A percentile compares a stretch with the other conserved stretches of the same genome.
These are phyloP conservation scores for Meteorus cinctellus DNA, from an alignment of 2,888 invertebrate genomes.

Conservation along the genomic window DNA sequence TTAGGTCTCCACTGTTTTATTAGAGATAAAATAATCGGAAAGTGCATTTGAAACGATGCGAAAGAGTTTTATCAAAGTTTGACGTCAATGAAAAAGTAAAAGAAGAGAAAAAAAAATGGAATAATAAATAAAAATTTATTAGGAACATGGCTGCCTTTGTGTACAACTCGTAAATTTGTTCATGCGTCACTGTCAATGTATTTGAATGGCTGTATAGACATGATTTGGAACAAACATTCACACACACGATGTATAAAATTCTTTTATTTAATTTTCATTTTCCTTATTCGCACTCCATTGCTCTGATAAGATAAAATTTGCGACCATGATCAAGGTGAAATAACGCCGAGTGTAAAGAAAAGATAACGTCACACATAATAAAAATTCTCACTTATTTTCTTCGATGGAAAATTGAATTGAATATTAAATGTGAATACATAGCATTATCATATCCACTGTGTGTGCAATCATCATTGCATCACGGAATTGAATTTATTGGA, in stretches of 20 bases:
- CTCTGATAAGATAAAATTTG: constrained; percentile 6
- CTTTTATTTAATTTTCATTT: neutral
- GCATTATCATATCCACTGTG: neutral
- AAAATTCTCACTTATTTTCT: neutral
- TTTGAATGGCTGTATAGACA: neutral
- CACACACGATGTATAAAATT: neutral
- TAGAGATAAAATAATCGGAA: constrained; percentile 13
- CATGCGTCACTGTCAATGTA: neutral
- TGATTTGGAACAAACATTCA: neutral
- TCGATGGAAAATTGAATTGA: neutral
- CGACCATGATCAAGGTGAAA: constrained; percentile 5
- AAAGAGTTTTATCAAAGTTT: constrained; percentile 10
- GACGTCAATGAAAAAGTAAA: neutral
- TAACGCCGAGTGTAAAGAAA: neutral
- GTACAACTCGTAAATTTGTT: neutral
- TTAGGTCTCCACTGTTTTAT: constrained; percentile 13
- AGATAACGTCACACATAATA: neutral
- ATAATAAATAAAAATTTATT: neutral
- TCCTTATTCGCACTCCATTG: neutral
- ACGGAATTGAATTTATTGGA: neutral
- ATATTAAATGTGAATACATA: neutral
- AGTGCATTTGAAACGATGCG: constrained; percentile 6
- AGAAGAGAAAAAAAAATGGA: neutral
- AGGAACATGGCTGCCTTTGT: constrained; percentile 12
- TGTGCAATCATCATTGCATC: neutral